Base-by-base conservation (phyloP, 1,140 invertebrate genomes). In the Chlorops oryzae region DNA sequence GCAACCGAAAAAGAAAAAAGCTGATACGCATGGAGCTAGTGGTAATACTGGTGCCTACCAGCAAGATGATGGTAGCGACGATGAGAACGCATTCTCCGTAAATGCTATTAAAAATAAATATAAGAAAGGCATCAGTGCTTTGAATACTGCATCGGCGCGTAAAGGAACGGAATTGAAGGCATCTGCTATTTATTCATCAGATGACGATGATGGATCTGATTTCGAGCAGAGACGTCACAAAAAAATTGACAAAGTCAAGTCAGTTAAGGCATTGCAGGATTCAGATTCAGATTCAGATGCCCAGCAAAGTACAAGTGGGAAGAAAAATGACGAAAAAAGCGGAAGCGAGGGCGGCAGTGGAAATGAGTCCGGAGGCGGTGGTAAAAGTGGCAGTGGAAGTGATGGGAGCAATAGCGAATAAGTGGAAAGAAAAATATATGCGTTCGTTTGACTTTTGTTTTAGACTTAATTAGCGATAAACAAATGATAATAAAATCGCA, bases 81-180 rank as follows among this genome's bases (percentile, higher is more conserved):
- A 94, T 61, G 91, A 94, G 62, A 89, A 88, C 52, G 87, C 83
- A 12, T 92, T 96, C 59, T 96, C 92, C 6, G 73, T 98, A 2
- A 83, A 88, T 51, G 92, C 92, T 25, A 96, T 97, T 61, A 97
- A 98, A 73, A 96, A 91, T 73, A 87, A 91, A 67, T 95, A 92
- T 72, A 97, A 97, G 69, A 82, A 80, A 51, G 76, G 58, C 47
- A 47, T 63, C 60, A 47, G 67, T 59, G 41, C 60, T 7, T 45
- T 50, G 5, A 57, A 47, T 9, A 42, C 47, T n/a, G 32, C 41
- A 47, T 28, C 38, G 20, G 20, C 20, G 42, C 48, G 22, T 50
- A 41, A 46, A 56, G 46, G 25, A 53, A 50, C 34, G 42, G 69
- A 74, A 56, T 59, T 73, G 7, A 74, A 77, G 28, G 80, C 81